These are phyloP conservation scores for Nothocercus julius DNA, from an alignment of 2,113 vertebrate genomes.

Conservation along the genomic window DNA sequence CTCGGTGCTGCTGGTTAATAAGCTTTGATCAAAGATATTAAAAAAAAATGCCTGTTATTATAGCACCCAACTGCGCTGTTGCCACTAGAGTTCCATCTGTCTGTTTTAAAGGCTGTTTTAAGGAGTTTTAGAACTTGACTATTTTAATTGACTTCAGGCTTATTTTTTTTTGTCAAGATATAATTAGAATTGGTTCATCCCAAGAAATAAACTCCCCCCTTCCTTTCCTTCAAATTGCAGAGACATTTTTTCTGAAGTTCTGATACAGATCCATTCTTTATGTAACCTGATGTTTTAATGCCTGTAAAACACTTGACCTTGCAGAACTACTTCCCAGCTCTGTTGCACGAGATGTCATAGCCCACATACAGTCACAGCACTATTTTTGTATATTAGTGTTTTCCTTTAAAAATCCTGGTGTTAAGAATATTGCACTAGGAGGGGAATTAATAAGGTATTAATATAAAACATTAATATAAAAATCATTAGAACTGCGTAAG, in stretches of 20 bases:
- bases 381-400: neutral
- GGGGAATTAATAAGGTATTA: neutral
- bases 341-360: neutral
- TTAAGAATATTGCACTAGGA: neutral
- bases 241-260: neutral
- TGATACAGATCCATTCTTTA: neutral
- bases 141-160: constrained; percentile 15
- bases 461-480: neutral
- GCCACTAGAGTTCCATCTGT: neutral
- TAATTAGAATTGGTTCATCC: neutral
- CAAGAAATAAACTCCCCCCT: neutral
- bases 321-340: neutral
- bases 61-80: neutral
- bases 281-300: neutral
- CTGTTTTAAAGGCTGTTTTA: constrained; percentile 1
- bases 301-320: neutral
- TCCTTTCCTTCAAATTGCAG: neutral
- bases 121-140: neutral
- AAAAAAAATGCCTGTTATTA: neutral
- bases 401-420: neutral
- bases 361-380: neutral
- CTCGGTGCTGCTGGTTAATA: constrained; percentile 27
- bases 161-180: neutral
- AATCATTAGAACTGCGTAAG: neutral
- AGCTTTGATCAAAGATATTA: constrained; percentile 45